phyloP scores from a whole-genome alignment of 1,140 invertebrate genomes.

The Euura lappo region DNA sequence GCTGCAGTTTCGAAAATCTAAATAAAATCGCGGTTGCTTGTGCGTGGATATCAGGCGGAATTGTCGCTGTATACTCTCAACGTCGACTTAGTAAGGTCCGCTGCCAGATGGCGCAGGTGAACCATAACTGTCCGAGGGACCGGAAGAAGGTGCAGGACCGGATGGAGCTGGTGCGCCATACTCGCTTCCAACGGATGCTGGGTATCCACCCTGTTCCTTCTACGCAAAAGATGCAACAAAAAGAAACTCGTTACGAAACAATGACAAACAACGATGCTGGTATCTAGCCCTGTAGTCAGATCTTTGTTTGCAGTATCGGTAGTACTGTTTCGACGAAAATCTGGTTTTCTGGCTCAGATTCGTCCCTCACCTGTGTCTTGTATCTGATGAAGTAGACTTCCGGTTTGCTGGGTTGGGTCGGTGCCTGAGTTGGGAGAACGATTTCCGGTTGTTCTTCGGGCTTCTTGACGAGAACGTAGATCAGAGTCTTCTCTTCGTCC shows the following conservation, averaged over 20 bases:
- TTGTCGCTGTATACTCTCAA: background rate
- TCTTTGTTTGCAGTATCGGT: too few species aligned
- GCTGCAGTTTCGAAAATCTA: too few species aligned
- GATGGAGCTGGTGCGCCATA: slow-evolving; percentile 56
- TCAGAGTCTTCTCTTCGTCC: slow-evolving; percentile 86
- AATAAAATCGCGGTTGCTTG: too few species aligned
- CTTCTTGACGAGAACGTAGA: slow-evolving; percentile 89
- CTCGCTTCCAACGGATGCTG: slow-evolving; percentile 43
- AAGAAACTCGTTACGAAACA: too few species aligned
- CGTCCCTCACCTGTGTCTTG: slow-evolving; percentile 73
- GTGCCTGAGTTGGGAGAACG: slow-evolving; percentile 76
- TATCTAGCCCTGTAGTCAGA: too few species aligned
- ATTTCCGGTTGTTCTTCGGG: slow-evolving; percentile 82
- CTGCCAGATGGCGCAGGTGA: slow-evolving; percentile 44
- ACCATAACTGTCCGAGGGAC: slow-evolving; percentile 53
- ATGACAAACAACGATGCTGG: too few species aligned
- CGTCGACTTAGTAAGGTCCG: slow-evolving; percentile 42
- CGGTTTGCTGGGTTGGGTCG: slow-evolving; percentile 82
- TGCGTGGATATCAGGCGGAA: too few species aligned
- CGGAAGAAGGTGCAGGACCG: slow-evolving; percentile 31
- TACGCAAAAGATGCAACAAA: too few species aligned
- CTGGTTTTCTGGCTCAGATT: too few species aligned
- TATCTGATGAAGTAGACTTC: slow-evolving; percentile 89
- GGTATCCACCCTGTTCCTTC: slow-evolving; percentile 48
- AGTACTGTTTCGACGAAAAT: background rate